Evolutionary conservation across 1,140 invertebrate species (phyloP).

Genomic region (Drosophila kurseongensis): DNA sequence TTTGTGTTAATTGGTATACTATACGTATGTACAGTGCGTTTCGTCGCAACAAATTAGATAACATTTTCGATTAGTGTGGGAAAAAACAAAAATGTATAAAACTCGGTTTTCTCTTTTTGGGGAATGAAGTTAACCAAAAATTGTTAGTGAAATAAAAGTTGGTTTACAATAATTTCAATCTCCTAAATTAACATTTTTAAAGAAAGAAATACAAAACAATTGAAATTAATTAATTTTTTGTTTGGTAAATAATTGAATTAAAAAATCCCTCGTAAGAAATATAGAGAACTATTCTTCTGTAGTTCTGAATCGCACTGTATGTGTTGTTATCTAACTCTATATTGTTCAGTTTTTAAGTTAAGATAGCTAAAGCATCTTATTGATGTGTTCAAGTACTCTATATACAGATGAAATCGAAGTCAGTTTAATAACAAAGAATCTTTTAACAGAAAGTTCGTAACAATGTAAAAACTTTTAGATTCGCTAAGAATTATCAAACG

Average conservation of each 20-base stretch:
- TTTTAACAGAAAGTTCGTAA: constrained; percentile 38
- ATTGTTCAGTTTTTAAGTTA: constrained; percentile 21
- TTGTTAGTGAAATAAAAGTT: neutral
- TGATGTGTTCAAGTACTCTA: constrained; percentile 25
- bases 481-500: constrained; percentile 46
- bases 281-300: no score
- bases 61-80: no score
- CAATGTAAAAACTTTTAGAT: constrained; percentile 46
- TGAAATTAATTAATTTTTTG: no score
- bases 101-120: no score
- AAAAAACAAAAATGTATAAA: neutral
- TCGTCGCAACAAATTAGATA: constrained; percentile 2
- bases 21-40: constrained; percentile 40
- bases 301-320: constrained; percentile 25
- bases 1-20: constrained; percentile 42
- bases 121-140: no score
- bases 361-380: constrained; percentile 37
- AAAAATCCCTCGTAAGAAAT: no score
- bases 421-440: constrained; percentile 20
- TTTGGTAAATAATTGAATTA: no score
- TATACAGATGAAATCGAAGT: constrained; percentile 43
- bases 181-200: no score
- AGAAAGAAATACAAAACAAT: no score
- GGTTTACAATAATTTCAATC: no score
- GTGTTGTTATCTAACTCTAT: constrained; percentile 13